A percentile compares a stretch with the other conserved stretches of the same genome.
Conservation (phyloP, 2,797 vertebrate genomes). For the Lagodon rhomboides region DNA sequence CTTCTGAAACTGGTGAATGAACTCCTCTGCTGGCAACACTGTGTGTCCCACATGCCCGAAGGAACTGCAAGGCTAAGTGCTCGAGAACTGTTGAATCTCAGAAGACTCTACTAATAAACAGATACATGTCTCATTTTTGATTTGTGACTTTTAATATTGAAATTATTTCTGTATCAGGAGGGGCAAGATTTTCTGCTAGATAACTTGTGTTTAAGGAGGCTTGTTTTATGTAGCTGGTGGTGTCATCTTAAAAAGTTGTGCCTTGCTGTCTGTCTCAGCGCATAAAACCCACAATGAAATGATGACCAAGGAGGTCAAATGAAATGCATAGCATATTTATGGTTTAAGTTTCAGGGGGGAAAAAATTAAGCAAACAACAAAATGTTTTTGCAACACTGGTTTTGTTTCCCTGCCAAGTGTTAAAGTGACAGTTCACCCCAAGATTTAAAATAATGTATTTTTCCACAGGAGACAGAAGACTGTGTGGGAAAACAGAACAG, state of each 20-base stretch:
- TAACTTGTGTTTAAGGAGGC: neutral
- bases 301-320: neutral
- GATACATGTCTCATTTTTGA: conserved; percentile 43
- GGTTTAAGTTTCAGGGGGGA: conserved; percentile 8
- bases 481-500: no score
- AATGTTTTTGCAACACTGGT: conserved; percentile 9
- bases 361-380: neutral
- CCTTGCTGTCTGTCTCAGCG: neutral
- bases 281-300: conserved; percentile 28
- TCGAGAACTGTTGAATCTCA: conserved; percentile 74
- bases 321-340: conserved; percentile 21
- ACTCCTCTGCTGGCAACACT: conserved; percentile 38
- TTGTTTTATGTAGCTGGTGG: conserved; percentile 16
- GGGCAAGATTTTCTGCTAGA: neutral
- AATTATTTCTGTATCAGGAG: conserved; percentile 33
- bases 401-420: neutral
- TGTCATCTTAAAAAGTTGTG: conserved; percentile 12
- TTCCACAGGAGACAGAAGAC: no score
- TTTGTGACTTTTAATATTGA: conserved; percentile 42
- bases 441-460: no score
- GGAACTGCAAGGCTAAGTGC: conserved; percentile 81
- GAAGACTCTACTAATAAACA: conserved; percentile 54
- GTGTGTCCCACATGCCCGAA: conserved; percentile 70
- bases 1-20: conserved; percentile 39
- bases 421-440: no score